Evolutionary conservation across 1,140 invertebrate species (phyloP).

Genomic region (Meteorus sp.): DNA sequence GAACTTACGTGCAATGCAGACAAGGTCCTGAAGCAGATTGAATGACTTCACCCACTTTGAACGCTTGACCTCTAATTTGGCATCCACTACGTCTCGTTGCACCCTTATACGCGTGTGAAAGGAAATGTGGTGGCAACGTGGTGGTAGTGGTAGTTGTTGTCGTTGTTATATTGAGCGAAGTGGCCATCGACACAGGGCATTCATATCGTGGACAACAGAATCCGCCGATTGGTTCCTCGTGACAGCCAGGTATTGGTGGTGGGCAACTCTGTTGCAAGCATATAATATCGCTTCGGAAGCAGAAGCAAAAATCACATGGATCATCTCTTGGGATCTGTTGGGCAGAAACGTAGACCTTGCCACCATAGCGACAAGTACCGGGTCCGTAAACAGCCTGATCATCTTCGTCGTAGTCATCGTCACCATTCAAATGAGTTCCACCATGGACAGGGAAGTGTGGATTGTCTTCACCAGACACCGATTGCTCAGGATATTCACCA

Average conservation of each 20-base stretch:
- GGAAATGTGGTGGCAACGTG: slow-evolving; percentile 79
- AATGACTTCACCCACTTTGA: slow-evolving; percentile 81
- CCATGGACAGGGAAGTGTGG: slow-evolving; percentile 47
- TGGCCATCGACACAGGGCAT: slow-evolving; percentile 85
- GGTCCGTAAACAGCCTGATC: slow-evolving; percentile 77
- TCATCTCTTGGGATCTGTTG: slow-evolving; percentile 93
- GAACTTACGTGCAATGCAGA: slow-evolving; percentile 87
- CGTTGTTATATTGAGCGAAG: slow-evolving; percentile 75
- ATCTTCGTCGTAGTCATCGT: slow-evolving; percentile 70
- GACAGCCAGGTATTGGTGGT: slow-evolving; percentile 86
- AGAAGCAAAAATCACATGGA: slow-evolving; percentile 96
- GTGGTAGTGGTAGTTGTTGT: slow-evolving; percentile 86
- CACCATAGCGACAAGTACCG: slow-evolving; percentile 87
- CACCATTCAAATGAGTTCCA: slow-evolving; percentile 46
- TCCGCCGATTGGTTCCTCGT: slow-evolving; percentile 86
- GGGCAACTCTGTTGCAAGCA: slow-evolving; percentile 94
- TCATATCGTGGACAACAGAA: slow-evolving; percentile 95
- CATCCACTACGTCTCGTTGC: slow-evolving; percentile 76
- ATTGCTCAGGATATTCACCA: slow-evolving; percentile 45
- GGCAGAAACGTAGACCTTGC: slow-evolving; percentile 89
- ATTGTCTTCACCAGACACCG: slow-evolving; percentile 39
- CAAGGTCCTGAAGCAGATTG: slow-evolving; percentile 85
- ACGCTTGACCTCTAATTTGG: slow-evolving; percentile 79
- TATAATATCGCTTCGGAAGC: slow-evolving; percentile 94
- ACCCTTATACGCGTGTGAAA: slow-evolving; percentile 75